A percentile compares a stretch with the other conserved stretches of the same genome.
These are phyloP conservation scores for Marmota monax DNA, from an alignment of 2,113 vertebrate genomes.

Conservation along the genomic window DNA sequence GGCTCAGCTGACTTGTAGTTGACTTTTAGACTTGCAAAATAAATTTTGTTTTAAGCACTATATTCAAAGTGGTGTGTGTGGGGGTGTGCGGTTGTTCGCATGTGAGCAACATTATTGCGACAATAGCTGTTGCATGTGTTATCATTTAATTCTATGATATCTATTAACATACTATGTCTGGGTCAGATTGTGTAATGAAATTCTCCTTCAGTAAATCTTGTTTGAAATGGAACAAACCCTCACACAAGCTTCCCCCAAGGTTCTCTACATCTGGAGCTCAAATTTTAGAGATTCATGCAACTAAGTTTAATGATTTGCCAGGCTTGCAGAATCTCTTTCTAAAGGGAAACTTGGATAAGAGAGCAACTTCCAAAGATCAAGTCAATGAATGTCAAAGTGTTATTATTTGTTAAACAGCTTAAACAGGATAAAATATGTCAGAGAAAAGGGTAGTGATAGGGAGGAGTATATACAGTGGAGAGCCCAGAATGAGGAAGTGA, in stretches of 20 bases:
- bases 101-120: not conserved
- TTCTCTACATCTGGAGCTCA: not conserved
- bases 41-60: not conserved
- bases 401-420: not conserved
- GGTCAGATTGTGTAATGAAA: not conserved
- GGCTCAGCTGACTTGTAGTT: not conserved
- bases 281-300: conserved; percentile 9
- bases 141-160: not conserved
- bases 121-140: not conserved
- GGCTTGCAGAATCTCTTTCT: not conserved
- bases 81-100: not conserved
- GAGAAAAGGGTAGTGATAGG: not conserved
- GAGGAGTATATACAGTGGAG: not conserved
- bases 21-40: not conserved
- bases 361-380: not conserved
- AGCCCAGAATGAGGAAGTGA: not conserved
- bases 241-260: not conserved
- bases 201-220: not conserved
- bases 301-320: not conserved
- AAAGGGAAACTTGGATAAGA: not conserved
- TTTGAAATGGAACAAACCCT: conserved; percentile 33
- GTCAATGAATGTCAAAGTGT: not conserved
- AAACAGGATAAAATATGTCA: not conserved
- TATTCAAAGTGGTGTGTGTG: not conserved
- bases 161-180: not conserved